Evolutionary conservation across 2,888 invertebrate species (phyloP), one percentile per base, ranked within the genome.

Genomic region (Heliconius erato): DNA sequence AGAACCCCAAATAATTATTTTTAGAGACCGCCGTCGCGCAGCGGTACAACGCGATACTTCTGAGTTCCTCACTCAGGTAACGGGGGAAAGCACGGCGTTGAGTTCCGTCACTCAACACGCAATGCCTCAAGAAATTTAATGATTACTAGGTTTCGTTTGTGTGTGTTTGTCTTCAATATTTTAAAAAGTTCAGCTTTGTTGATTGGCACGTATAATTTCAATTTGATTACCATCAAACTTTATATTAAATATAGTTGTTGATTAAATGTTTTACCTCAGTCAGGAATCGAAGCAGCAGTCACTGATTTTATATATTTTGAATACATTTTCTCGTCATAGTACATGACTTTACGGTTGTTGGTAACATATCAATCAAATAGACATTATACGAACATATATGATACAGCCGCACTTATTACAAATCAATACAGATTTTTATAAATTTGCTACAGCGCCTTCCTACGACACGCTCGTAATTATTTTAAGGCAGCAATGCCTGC

Each of bases 381-480:
- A 63, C 59, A 76, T 76, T 76, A 32, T 63, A 63, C n/a, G 23
- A 14, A 28, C 32, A 59, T 63, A 35, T 35, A 63, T 59, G n/a
- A 59, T 35, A 76, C 59, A 35, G 74, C 32, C 54, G 23, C 35
- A n/a, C 35, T 59, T 63, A 76, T 76, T 76, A 63, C 59, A 76
- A 76, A 76, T 76, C 74, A n/a, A 63, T 76, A 76, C n/a, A 12
- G 74, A 59, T 76, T 59, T 76, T 63, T 76, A 35, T 76, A 59
- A 35, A 59, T 59, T 28, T 49, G 19, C 32, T 74, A 59, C 65
- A 5, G n/a, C 63, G 23, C 63, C 11, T n/a, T 63, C 23, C 11
- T 23, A 23, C 23, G 23, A 23, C 63, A 11, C n/a, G 3, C 3
- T 63, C 11, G n/a, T 63, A n/a, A 63, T 63, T 63, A 63, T 63